phyloP scores from a whole-genome alignment of 2,113 vertebrate species.

The Sinosuthora webbiana region DNA sequence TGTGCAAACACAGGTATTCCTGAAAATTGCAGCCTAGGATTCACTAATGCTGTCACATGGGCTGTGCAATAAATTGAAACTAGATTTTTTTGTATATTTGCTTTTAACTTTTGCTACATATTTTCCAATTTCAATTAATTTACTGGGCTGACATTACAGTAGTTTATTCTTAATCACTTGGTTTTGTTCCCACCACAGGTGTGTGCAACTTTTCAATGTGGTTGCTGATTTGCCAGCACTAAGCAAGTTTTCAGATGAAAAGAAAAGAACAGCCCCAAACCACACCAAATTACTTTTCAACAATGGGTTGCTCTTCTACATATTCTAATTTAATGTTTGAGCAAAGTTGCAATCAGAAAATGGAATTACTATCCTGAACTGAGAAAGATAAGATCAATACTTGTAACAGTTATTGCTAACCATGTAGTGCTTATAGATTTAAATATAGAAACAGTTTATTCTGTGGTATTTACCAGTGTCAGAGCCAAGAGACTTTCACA shows the following conservation, averaged over 20 bases:
- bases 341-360: conserved; percentile 52
- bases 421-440: conserved; percentile 60
- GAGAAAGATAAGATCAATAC: conserved; percentile 66
- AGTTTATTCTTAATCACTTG: neutral
- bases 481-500: conserved; percentile 44
- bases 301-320: neutral
- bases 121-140: neutral
- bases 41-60: neutral
- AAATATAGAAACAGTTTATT: conserved; percentile 67
- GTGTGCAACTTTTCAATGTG: neutral
- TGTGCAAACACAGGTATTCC: neutral
- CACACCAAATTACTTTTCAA: neutral
- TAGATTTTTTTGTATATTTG: neutral
- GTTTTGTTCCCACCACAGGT: neutral
- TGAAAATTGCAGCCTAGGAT: neutral
- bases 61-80: neutral
- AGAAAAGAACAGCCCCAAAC: neutral
- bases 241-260: neutral
- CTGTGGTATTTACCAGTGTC: conserved; percentile 56
- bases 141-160: neutral
- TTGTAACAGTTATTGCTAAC: conserved; percentile 63
- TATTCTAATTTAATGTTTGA: conserved; percentile 63
- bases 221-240: neutral
- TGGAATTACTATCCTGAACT: conserved; percentile 46
- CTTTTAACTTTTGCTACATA: neutral